phyloP scores from a whole-genome alignment of 2,113 vertebrate genomes.

The Blennius ocellaris region DNA sequence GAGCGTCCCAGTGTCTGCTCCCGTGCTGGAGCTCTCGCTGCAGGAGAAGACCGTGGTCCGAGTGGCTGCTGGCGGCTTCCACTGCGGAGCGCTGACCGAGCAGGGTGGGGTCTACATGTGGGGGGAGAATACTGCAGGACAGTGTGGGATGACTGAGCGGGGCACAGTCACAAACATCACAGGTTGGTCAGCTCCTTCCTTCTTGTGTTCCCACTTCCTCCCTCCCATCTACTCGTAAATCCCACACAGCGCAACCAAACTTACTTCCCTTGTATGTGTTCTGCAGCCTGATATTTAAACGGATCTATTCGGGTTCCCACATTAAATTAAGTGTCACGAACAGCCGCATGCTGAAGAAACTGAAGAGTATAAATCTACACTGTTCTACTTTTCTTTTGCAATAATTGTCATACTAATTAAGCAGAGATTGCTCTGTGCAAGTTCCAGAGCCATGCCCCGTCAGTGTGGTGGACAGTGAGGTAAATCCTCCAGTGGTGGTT shows the following conservation, averaged over 20 bases:
- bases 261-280: too few species aligned
- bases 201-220: too few species aligned
- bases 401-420: not conserved
- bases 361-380: too few species aligned
- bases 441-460: slow-evolving; percentile 87
- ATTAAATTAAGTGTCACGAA: too few species aligned
- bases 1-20: slow-evolving; percentile 72
- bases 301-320: too few species aligned
- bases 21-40: slow-evolving; percentile 87
- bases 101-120: slow-evolving; percentile 91
- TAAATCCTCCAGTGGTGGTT: slow-evolving; percentile 83
- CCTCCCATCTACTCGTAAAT: too few species aligned
- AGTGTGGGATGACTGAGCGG: slow-evolving; percentile 87
- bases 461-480: slow-evolving; percentile 89
- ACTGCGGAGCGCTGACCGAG: slow-evolving; percentile 90
- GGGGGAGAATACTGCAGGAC: slow-evolving; percentile 93
- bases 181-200: slow-evolving; percentile 34
- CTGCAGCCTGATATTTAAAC: too few species aligned
- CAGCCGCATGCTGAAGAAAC: too few species aligned
- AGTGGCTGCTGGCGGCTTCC: slow-evolving; percentile 93
- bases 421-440: slow-evolving; percentile 11
- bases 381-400: too few species aligned
- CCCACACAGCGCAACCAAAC: too few species aligned
- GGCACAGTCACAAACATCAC: slow-evolving; percentile 44
- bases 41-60: slow-evolving; percentile 82